Evolutionary conservation across 2,888 invertebrate species (phyloP).

Genomic region (Philonicus albiceps): DNA sequence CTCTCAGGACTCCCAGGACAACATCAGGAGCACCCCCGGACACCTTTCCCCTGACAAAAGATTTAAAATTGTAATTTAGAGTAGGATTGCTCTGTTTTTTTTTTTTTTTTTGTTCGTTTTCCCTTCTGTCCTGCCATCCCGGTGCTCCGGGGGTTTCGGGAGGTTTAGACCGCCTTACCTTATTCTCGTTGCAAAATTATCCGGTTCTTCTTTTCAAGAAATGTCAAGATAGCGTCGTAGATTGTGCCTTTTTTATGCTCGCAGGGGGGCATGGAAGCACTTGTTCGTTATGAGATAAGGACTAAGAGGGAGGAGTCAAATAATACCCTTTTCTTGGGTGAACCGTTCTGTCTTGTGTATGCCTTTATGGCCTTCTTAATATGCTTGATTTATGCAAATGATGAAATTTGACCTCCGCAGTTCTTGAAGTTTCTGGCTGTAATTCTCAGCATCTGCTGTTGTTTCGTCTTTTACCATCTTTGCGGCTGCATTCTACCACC

Average conservation of each 20-base stretch:
- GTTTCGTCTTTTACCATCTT: slow-evolving; percentile 11
- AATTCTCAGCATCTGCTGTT: slow-evolving; percentile 36
- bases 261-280: slow-evolving; percentile 8
- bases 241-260: slow-evolving; percentile 36
- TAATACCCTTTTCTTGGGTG: slow-evolving; percentile 12
- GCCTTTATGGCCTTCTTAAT: slow-evolving; percentile 28
- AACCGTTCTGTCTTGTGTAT: slow-evolving; percentile 22
- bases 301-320: neutral
- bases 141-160: neutral
- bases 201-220: slow-evolving; percentile 10
- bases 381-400: slow-evolving; percentile 38
- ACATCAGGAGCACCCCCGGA: neutral
- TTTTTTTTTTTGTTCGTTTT: neutral
- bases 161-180: neutral
- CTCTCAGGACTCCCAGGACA: neutral
- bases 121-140: neutral
- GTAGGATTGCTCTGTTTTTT: neutral
- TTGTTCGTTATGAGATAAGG: slow-evolving; percentile 39
- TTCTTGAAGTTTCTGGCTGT: neutral
- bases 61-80: neutral
- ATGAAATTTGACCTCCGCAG: slow-evolving; percentile 37
- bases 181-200: neutral
- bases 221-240: slow-evolving; percentile 31
- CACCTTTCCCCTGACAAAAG: neutral
- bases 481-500: neutral